Base-by-base conservation (phyloP, 2,113 vertebrate species). In the Ailuropoda melanoleuca region DNA sequence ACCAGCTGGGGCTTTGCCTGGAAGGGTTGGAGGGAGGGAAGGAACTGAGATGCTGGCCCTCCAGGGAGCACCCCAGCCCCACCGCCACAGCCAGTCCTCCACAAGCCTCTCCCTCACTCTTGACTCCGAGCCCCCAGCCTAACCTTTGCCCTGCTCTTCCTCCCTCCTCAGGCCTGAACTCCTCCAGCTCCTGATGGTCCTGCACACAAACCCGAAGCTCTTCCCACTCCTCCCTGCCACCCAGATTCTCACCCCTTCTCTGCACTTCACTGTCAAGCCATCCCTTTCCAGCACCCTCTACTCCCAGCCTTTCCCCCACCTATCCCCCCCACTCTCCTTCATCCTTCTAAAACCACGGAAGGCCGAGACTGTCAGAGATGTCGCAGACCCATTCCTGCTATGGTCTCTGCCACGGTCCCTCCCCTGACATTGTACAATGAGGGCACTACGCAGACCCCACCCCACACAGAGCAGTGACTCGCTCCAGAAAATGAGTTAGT, bases 1-100 rank as follows among this genome's bases (percentile, higher is more conserved):
- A 72, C 93, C 96, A 96, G 95, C 96, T 70, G 97, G 90, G 95
- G 93, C 93, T 97, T 96, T 96, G 94, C 97, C 98, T 97, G 97
- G 72, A 97, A 98, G 93, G 97, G 95, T 98, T 96, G 96, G 97
- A 96, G 97, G 96, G 94, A 90, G 95, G 91, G 95, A 97, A 97
- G 96, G 88, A 95, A 94, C 96, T 96, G 93, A 97, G 97, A 93
- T 24, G 81, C 88, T 56, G 88, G 93, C 34, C 82, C 91, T 68
- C 64, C 6, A 15, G 48, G 78, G 55, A 75, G 50, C 26, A 0
- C n/a, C 92, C 4, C 1, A 34, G 34, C 66, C n/a, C 34, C 66
- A 21, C 66, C 8, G 62, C 85, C 93, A 82, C 88, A 68, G 93
- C 90, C 87, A 80, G 39, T 43, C 83, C 53, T 64, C 81, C 85